Conservation (phyloP, 1,140 invertebrate genomes). For the Bacillus rossius region DNA sequence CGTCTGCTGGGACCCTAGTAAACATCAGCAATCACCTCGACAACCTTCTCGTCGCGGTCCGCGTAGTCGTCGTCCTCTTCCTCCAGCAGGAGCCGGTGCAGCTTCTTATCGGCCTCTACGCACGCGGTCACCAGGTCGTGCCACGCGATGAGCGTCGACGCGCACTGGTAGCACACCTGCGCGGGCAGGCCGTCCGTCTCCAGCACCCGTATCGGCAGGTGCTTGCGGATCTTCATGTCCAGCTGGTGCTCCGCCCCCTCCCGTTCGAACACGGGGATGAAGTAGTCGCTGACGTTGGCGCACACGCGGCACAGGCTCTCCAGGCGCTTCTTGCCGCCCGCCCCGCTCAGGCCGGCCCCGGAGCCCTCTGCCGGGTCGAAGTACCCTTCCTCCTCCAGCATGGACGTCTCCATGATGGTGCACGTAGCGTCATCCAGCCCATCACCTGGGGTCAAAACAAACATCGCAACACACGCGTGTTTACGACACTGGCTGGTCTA, state of each 20-base stretch:
- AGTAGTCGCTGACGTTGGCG: constrained; percentile 5
- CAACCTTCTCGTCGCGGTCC: constrained; percentile 1
- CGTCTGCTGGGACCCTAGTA: too few relatives aligned
- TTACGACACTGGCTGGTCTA: too few relatives aligned
- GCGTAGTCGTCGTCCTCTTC: neutral
- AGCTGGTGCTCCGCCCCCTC: constrained; percentile 8
- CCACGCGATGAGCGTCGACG: constrained; percentile 54
- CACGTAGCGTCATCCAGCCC: neutral
- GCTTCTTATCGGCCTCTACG: constrained; percentile 47
- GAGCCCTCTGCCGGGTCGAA: neutral
- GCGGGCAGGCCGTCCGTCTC: constrained; percentile 50
- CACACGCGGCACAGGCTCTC: constrained; percentile 8
- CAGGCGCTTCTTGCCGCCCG: neutral
- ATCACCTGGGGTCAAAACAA: neutral
- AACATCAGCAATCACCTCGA: too few relatives aligned
- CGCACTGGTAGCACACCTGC: constrained; percentile 58
- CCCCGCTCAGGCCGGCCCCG: neutral
- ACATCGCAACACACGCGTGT: too few relatives aligned
- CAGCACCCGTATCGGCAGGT: constrained; percentile 45
- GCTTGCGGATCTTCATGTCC: constrained; percentile 4
- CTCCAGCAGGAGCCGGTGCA: constrained; percentile 27
- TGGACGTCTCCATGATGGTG: constrained; percentile 1
- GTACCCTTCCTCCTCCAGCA: constrained; percentile 6
- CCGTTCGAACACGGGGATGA: constrained; percentile 10
- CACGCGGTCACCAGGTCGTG: constrained; percentile 52